Percentiles rank a stretch among this genome's conserved stretches.
Conservation (phyloP, 2,888 invertebrate genomes). For the Baronia brevicornis region DNA sequence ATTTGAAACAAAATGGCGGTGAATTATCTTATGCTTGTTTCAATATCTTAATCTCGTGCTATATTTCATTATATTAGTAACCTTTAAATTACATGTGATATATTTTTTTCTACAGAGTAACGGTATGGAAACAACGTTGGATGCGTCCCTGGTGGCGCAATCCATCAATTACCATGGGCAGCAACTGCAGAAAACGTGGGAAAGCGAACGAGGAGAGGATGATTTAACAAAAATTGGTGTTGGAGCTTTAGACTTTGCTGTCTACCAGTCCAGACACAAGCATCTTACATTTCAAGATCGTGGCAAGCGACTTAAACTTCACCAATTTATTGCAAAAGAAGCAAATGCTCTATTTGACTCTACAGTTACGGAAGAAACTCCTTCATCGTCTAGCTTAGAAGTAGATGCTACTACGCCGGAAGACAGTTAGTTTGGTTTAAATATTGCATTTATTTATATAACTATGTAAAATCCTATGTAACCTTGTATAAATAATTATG, state of each 20-base stretch:
- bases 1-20: conserved; percentile 18
- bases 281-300: conserved; percentile 89
- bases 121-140: conserved; percentile 63
- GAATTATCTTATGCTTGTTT: neutral
- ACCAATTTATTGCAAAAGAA: conserved; percentile 91
- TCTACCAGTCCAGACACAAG: conserved; percentile 87
- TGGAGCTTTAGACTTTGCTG: conserved; percentile 79
- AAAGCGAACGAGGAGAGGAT: conserved; percentile 86
- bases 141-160: conserved; percentile 77
- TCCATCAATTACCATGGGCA: conserved; percentile 90
- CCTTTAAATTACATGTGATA: no score
- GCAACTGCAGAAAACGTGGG: conserved; percentile 91
- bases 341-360: conserved; percentile 84
- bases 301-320: conserved; percentile 87
- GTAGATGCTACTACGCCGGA: conserved; percentile 70
- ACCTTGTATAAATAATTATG: neutral
- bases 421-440: conserved; percentile 62
- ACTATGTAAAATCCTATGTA: conserved; percentile 3
- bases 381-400: conserved; percentile 64
- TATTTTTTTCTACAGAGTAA: conserved; percentile 12
- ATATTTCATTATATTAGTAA: no score
- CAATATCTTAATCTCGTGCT: no score
- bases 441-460: conserved; percentile 6
- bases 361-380: conserved; percentile 62
- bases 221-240: conserved; percentile 80